Evolutionary conservation across 2,888 invertebrate species (phyloP).

Genomic region (Caenorhabditis auriculariae): DNA sequence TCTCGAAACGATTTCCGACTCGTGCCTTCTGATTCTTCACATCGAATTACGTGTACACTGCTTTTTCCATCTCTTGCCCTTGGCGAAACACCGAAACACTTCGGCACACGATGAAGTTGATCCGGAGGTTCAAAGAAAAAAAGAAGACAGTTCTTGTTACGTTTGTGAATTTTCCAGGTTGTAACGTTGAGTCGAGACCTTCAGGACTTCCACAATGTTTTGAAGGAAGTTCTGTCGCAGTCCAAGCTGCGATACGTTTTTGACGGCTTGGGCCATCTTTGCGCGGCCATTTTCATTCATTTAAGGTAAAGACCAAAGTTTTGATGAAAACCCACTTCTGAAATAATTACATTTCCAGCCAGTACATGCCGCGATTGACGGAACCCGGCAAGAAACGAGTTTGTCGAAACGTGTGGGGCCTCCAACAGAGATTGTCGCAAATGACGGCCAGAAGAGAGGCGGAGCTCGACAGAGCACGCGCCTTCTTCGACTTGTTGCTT

Average conservation of each 20-base stretch:
- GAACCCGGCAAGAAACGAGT: conserved; percentile 77
- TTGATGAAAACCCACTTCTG: not conserved
- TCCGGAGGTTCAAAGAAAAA: conserved; percentile 44
- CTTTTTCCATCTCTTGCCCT: conserved; percentile 83
- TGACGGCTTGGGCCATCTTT: conserved; percentile 75
- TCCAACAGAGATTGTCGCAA: conserved; percentile 82
- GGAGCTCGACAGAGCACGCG: conserved; percentile 83
- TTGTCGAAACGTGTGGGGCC: conserved; percentile 80
- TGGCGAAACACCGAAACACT: conserved; percentile 65
- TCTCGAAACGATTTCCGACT: conserved; percentile 79
- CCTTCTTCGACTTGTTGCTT: conserved; percentile 44
- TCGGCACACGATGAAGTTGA: conserved; percentile 56
- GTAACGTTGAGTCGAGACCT: conserved; percentile 79
- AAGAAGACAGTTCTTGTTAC: conserved; percentile 50
- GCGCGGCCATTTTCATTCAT: conserved; percentile 79
- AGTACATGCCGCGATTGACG: conserved; percentile 79
- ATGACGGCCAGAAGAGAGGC: conserved; percentile 74
- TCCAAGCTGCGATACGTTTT: conserved; percentile 75
- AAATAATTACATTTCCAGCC: conserved; percentile 69
- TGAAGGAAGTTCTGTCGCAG: conserved; percentile 77
- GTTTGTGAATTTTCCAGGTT: conserved; percentile 69
- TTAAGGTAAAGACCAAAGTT: conserved; percentile 43
- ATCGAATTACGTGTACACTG: conserved; percentile 88
- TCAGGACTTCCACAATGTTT: conserved; percentile 73
- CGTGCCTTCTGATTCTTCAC: conserved; percentile 86